Conservation (phyloP, 2,113 vertebrate species). For the Furnarius figulus region DNA sequence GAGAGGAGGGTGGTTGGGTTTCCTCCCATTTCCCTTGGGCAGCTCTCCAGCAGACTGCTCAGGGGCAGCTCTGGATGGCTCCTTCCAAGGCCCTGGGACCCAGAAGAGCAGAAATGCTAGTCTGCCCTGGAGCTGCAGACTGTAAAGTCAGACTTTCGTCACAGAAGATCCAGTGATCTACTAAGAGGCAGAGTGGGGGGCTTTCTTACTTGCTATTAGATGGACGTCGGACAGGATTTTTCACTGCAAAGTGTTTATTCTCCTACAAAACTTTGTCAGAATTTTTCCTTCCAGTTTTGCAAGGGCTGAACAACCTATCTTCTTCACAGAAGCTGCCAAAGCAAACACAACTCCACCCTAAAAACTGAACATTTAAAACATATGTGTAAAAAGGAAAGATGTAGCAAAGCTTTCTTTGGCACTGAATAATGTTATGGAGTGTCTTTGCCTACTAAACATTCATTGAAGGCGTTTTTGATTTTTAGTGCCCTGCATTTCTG, state of each 20-base stretch:
- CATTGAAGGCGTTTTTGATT: slow-evolving; percentile 51
- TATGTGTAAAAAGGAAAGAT: not conserved
- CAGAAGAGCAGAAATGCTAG: not conserved
- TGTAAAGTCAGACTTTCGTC: not conserved
- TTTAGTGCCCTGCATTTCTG: slow-evolving; percentile 35
- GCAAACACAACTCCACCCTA: not conserved
- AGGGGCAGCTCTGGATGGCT: not conserved
- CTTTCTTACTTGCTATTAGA: not conserved
- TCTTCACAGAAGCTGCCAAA: slow-evolving; percentile 18
- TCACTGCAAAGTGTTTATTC: not conserved
- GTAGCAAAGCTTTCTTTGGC: slow-evolving; percentile 25
- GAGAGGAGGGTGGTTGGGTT: not conserved
- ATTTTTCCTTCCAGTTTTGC: not conserved
- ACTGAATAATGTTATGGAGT: not conserved
- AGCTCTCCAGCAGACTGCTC: not conserved
- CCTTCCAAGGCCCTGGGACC: not conserved
- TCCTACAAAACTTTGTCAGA: not conserved
- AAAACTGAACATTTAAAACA: slow-evolving; percentile 43
- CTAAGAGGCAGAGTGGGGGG: not conserved
- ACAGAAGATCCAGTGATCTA: not conserved
- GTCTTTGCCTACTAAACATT: slow-evolving; percentile 35
- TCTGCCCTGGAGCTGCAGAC: not conserved
- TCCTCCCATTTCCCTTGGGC: not conserved
- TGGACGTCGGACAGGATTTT: not conserved
- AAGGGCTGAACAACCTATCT: not conserved